phyloP scores from a whole-genome alignment of 2,113 vertebrate genomes.

The Chionodraco myersi region DNA sequence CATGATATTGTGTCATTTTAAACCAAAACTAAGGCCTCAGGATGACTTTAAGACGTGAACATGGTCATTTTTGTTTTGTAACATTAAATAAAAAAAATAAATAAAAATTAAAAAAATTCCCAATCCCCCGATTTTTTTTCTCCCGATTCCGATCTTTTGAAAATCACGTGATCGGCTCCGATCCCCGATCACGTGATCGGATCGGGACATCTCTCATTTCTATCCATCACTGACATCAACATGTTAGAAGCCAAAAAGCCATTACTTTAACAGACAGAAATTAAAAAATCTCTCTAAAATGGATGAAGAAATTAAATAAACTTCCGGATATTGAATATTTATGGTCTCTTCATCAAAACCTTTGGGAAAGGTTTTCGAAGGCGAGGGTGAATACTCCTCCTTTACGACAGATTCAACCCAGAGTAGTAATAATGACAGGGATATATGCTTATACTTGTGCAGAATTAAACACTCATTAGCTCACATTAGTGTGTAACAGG shows the following conservation, averaged over 20 bases:
- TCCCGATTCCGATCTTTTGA: too few species aligned
- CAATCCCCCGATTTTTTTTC: too few species aligned
- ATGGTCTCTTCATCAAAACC: background rate
- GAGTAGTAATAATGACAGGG: background rate
- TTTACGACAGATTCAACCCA: background rate
- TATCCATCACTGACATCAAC: background rate
- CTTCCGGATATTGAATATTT: background rate
- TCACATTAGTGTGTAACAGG: background rate
- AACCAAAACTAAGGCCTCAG: too few species aligned
- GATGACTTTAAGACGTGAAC: too few species aligned
- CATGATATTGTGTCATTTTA: too few species aligned
- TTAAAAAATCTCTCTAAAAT: background rate
- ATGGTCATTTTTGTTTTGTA: too few species aligned
- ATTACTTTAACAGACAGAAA: background rate
- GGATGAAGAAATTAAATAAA: background rate
- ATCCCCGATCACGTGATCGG: too few species aligned
- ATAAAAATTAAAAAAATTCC: too few species aligned
- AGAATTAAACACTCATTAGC: constrained; percentile 2
- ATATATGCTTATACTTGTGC: background rate
- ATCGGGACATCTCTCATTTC: background rate
- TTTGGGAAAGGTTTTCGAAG: background rate
- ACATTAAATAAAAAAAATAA: too few species aligned
- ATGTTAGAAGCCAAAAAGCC: background rate
- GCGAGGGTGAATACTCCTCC: background rate
- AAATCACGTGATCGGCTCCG: too few species aligned